These are phyloP conservation scores for Cardiocondyla obscurior DNA, from an alignment of 1,140 invertebrate genomes.

Conservation along the genomic window DNA sequence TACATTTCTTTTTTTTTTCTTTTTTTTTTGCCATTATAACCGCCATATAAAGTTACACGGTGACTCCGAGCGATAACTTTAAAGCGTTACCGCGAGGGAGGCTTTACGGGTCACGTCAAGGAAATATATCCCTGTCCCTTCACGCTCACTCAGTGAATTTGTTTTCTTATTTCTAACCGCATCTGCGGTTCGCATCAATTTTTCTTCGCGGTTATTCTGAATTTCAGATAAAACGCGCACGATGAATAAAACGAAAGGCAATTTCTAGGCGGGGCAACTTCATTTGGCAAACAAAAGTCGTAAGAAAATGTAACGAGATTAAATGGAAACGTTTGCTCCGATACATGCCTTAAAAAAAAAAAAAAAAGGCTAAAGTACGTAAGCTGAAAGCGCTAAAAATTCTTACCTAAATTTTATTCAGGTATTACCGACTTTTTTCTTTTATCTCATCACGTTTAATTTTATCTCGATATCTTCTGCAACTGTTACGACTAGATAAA, in stretches of 20 bases:
- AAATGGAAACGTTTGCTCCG: neutral
- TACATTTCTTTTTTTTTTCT: no score
- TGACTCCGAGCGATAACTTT: neutral
- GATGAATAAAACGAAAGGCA: neutral
- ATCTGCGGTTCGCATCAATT: neutral
- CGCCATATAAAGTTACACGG: neutral
- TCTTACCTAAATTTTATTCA: neutral
- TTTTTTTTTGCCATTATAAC: neutral
- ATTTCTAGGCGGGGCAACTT: neutral
- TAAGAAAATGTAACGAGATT: neutral
- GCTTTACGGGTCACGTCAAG: neutral
- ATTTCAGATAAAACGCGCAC: neutral
- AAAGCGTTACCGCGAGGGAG: neutral
- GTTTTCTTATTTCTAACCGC: neutral
- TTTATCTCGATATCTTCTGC: neutral
- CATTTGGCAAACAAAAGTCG: neutral
- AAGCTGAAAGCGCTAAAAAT: neutral
- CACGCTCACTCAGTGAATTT: neutral
- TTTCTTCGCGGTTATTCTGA: neutral
- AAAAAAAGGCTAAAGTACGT: neutral
- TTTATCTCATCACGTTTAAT: neutral
- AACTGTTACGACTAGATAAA: neutral
- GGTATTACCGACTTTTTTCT: neutral
- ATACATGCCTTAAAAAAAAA: neutral
- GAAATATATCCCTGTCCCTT: neutral